A percentile compares a stretch with the other conserved stretches of the same genome.
phyloP scores from a whole-genome alignment of 2,888 invertebrate species.

The Lithosia quadra region DNA sequence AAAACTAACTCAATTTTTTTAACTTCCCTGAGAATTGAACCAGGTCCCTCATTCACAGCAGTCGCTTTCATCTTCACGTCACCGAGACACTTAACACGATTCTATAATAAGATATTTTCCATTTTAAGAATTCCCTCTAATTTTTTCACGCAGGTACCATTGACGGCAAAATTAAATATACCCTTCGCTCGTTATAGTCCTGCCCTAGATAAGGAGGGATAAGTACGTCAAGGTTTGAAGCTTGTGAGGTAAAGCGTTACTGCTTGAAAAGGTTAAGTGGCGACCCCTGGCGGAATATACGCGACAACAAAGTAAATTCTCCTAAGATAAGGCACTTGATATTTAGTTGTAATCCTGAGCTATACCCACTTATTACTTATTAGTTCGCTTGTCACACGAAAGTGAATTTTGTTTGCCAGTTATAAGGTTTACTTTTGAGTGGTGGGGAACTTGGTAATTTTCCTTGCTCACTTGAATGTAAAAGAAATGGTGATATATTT shows the following conservation, averaged over 20 bases:
- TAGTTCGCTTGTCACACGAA: conserved; percentile 23
- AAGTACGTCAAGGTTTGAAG: conserved; percentile 33
- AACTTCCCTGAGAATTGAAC: neutral
- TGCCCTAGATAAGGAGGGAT: conserved; percentile 39
- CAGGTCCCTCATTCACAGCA: neutral
- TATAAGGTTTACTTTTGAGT: conserved; percentile 22
- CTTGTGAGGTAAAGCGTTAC: conserved; percentile 32
- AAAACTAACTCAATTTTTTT: neutral
- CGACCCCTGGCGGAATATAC: conserved; percentile 38
- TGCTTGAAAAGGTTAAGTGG: conserved; percentile 47
- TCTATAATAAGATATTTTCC: neutral
- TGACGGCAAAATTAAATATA: conserved; percentile 37
- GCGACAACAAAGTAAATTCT: conserved; percentile 52
- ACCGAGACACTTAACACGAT: neutral
- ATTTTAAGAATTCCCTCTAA: conserved; percentile 2
- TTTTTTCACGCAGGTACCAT: conserved; percentile 21
- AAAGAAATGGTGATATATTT: conserved; percentile 28
- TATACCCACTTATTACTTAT: conserved; percentile 42
- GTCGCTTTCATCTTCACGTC: neutral
- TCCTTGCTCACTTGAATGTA: conserved; percentile 29
- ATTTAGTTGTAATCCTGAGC: conserved; percentile 49
- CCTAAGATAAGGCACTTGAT: conserved; percentile 51
- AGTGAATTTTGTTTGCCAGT: conserved; percentile 5
- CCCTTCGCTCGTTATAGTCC: conserved; percentile 28
- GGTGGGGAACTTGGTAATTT: conserved; percentile 3